Base-by-base conservation (phyloP, 2,888 invertebrate genomes). In the Temnothorax rugatulus region DNA sequence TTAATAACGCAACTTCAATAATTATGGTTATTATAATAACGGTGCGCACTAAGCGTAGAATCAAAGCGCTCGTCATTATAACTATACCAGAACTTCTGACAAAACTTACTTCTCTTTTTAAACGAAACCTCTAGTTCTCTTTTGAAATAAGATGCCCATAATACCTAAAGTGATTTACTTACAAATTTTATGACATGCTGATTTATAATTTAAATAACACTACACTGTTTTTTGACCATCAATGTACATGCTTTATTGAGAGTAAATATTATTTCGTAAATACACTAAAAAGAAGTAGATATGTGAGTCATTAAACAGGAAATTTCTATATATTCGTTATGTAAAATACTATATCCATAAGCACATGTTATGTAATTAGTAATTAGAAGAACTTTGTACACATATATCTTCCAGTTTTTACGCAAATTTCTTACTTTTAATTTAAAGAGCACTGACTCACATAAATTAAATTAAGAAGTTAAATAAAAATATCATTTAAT, bases 1-100 rank as follows among this genome's bases (percentile, higher is more conserved):
- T 75, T 76, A 87, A 86, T 69, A 69, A 71, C 15, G 73, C 29
- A 77, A 77, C 77, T 77, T 77, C 77, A 77, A 77, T 77, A 77
- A 77, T 77, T 77, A 44, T 29, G 21, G 73, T 47, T 77, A 69
- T 77, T 77, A 57, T 77, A 68, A 77, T 68, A 69, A 76, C 52
- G 21, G 25, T n/a, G 15, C 9, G 38, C 25, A 68, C 25, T 29
- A 64, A 63, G 47, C 47, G 15, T 64, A 50, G 50, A 25, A 68
- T 29, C 54, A 54, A 77, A 64, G 21, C 29, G 44, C 29, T 54
- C 71, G 29, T 54, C 71, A 29, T 69, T 54, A 61, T 29, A 54
- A 66, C 34, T 66, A 47, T 64, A 52, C 15, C 29, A 29, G 44
- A 59, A 61, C 21, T 68, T 77, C 29, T 54, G 29, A 57, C 54